Conservation (phyloP, 2,797 vertebrate species). For the Sebastes reedi region DNA sequence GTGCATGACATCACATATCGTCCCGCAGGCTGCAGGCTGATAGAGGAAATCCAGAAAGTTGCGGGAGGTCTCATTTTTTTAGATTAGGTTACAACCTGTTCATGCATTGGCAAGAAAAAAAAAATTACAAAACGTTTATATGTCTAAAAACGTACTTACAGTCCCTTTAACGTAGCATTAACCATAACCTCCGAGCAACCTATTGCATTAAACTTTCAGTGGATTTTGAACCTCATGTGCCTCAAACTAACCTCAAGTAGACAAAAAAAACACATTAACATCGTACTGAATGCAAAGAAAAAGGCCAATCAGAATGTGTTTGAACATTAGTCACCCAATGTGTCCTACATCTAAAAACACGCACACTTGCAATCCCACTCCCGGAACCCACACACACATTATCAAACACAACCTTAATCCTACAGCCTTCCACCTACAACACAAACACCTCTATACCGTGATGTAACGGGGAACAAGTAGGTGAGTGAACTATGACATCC, state of each 20-base stretch:
- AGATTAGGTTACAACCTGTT: too few relatives aligned
- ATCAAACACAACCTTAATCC: background rate
- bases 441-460: background rate
- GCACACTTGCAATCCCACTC: background rate
- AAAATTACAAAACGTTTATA: accelerated
- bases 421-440: background rate
- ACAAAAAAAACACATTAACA: background rate
- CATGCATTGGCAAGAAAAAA: too few relatives aligned
- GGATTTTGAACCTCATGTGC: background rate
- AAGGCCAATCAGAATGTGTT: background rate
- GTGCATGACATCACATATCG: accelerated
- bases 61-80: too few relatives aligned
- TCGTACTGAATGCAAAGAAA: background rate
- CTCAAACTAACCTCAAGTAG: background rate
- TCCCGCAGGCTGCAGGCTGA: too few relatives aligned
- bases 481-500: background rate
- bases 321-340: background rate
- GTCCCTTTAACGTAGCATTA: too few relatives aligned
- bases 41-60: too few relatives aligned
- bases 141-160: accelerated
- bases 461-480: background rate
- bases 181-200: background rate
- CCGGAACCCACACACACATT: background rate
- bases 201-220: background rate
- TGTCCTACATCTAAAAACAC: background rate